phyloP scores from a whole-genome alignment of 1,140 invertebrate genomes.

The Oryzaephilus surinamensis region DNA sequence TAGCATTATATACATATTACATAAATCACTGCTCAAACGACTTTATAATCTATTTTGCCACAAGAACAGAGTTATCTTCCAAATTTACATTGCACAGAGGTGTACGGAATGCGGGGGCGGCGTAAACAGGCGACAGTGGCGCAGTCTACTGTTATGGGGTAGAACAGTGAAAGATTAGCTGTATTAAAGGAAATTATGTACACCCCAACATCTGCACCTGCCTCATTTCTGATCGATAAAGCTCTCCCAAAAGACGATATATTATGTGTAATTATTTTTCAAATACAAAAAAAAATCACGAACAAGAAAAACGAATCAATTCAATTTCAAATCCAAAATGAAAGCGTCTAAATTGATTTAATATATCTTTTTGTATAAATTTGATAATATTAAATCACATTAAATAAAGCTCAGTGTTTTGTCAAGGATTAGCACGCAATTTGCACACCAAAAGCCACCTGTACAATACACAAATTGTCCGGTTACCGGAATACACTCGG shows the following conservation, averaged over 20 bases:
- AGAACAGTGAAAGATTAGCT: conserved; percentile 14
- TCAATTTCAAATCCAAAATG: background rate
- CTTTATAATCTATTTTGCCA: conserved; percentile 19
- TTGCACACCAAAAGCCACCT: conserved; percentile 10
- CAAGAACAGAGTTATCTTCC: conserved; percentile 11
- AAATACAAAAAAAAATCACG: no score
- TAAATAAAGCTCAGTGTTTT: conserved; percentile 12
- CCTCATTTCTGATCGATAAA: conserved; percentile 11
- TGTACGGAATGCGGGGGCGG: conserved; percentile 5
- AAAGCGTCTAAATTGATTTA: background rate
- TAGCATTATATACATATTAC: conserved; percentile 16
- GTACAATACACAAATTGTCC: conserved; percentile 1
- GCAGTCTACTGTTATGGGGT: conserved; percentile 2
- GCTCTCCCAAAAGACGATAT: conserved; percentile 7
- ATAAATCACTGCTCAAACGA: conserved; percentile 20
- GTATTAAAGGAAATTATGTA: conserved; percentile 17
- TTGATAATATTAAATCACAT: conserved; percentile 11
- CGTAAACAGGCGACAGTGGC: conserved; percentile 6
- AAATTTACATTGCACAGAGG: conserved; percentile 8
- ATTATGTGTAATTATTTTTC: no score
- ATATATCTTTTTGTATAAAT: conserved; percentile 10
- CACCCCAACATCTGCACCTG: conserved; percentile 12
- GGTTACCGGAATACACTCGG: no score
- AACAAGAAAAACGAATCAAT: background rate
- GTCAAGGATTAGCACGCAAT: conserved; percentile 12